phyloP scores from a whole-genome alignment of 92 coral and sea anemone species.

The Hydrozoanthus gracilis region DNA sequence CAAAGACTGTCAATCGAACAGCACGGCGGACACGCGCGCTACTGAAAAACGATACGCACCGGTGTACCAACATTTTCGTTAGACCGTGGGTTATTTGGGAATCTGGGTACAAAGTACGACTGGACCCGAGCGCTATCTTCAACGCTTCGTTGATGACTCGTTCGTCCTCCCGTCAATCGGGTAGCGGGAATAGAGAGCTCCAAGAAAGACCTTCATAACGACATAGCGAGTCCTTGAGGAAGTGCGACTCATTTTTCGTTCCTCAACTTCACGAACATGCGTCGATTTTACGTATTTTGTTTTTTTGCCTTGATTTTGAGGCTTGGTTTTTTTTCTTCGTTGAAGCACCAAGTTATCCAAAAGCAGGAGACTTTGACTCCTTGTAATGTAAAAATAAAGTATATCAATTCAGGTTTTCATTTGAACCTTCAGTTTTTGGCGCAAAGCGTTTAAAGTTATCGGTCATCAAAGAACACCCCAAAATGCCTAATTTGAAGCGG shows the following conservation, averaged over 20 bases:
- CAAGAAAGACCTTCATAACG: background rate
- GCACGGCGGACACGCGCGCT: constrained; percentile 14
- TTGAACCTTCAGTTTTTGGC: too few relatives aligned
- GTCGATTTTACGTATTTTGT: background rate
- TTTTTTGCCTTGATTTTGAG: background rate
- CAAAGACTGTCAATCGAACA: too few relatives aligned
- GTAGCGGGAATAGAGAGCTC: background rate
- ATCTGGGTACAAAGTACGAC: background rate
- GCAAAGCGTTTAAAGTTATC: background rate
- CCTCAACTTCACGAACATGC: too few relatives aligned
- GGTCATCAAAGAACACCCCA: background rate
- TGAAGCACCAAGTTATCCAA: background rate
- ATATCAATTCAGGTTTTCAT: background rate
- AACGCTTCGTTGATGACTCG: background rate
- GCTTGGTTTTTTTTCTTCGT: constrained; percentile 3
- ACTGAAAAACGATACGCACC: background rate
- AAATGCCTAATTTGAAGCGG: background rate
- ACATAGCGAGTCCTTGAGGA: background rate
- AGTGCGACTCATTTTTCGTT: background rate
- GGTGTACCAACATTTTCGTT: background rate
- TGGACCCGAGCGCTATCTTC: background rate
- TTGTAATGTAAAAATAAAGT: too few relatives aligned
- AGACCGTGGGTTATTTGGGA: background rate
- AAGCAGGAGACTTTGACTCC: background rate
- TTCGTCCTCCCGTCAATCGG: background rate